These are phyloP conservation scores for Trachelus iudaicus DNA, from an alignment of 2,888 invertebrate species.

Conservation along the genomic window DNA sequence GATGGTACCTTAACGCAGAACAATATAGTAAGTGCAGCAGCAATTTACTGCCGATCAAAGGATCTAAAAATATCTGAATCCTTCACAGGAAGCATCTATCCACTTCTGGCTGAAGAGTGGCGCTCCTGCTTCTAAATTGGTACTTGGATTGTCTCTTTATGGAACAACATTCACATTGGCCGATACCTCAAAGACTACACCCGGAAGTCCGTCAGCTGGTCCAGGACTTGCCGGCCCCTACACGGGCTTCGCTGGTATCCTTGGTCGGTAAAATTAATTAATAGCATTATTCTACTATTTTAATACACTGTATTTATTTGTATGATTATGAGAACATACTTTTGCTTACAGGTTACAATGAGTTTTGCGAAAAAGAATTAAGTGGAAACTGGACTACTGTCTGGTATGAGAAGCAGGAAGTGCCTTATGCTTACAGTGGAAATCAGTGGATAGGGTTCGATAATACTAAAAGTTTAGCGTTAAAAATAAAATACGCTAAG, in stretches of 20 bases:
- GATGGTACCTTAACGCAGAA: too few relatives aligned
- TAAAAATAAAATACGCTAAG: conserved; percentile 39
- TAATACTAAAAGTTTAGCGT: too few relatives aligned
- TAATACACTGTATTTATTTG: neutral
- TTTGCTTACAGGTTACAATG: conserved; percentile 70
- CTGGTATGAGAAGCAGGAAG: too few relatives aligned
- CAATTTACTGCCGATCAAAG: too few relatives aligned
- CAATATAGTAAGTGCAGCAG: too few relatives aligned
- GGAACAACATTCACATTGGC: conserved; percentile 75
- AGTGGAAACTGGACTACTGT: neutral
- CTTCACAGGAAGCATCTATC: conserved; percentile 65
- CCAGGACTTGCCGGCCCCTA: conserved; percentile 75
- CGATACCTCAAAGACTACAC: conserved; percentile 61
- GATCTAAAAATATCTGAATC: conserved; percentile 14
- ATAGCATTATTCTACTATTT: too few relatives aligned
- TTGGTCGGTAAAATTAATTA: conserved; percentile 63
- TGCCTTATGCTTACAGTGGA: too few relatives aligned
- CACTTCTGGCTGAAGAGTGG: conserved; percentile 70
- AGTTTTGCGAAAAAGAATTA: conserved; percentile 64
- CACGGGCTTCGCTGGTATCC: conserved; percentile 72
- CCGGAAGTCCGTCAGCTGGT: conserved; percentile 71
- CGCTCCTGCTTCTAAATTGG: conserved; percentile 72
- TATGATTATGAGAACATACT: neutral
- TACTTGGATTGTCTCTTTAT: conserved; percentile 78
- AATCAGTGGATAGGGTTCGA: too few relatives aligned